Base-by-base conservation (phyloP, 2,888 invertebrate species). In the Arge pagana region DNA sequence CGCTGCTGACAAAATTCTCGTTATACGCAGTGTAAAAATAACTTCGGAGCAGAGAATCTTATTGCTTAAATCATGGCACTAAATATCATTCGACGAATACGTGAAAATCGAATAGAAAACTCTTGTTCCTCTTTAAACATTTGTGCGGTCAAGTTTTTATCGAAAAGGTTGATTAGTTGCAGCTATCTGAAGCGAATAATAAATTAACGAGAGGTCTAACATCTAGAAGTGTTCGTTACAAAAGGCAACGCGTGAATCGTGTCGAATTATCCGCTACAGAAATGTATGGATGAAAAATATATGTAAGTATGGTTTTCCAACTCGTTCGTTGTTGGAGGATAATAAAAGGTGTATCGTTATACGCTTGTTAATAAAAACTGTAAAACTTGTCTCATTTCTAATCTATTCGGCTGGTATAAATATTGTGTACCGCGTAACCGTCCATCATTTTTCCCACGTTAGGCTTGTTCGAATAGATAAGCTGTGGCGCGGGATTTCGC, bases 221-320 rank as follows among this genome's bases (percentile, higher is more conserved):
- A n/a, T 33, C 45, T 45, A 33, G 13, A 18, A 31, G 30, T 19
- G 43, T 66, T 66, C 66, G 66, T 72, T 70, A 71, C 70, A 61
- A 71, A 72, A 72, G 72, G 72, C 72, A 72, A 72, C 71, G 69
- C 66, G 72, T 72, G 72, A 72, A 70, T 66, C 64, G 58, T 65
- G 55, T 57, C 60, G 59, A 61, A 61, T n/a, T 42, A 51, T 42
- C 35, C 35, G 40, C 43, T 51, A 51, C 43, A 36, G 50, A 41
- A 36, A 45, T 23, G 24, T 26, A 13, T 30, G 18, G 35, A 45
- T 45, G 13, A 33, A 42, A 42, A 45, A 13, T 45, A 33, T 45
- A 33, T 45, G 10, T 31, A 45, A 31, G 13, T 37, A 18, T 19
- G 16, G 41, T 28, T 19, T 15, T 16, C 19, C 28, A 41, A 28